These are phyloP conservation scores for Parnassius glacialis DNA, from an alignment of 2,888 invertebrate genomes.

Conservation along the genomic window DNA sequence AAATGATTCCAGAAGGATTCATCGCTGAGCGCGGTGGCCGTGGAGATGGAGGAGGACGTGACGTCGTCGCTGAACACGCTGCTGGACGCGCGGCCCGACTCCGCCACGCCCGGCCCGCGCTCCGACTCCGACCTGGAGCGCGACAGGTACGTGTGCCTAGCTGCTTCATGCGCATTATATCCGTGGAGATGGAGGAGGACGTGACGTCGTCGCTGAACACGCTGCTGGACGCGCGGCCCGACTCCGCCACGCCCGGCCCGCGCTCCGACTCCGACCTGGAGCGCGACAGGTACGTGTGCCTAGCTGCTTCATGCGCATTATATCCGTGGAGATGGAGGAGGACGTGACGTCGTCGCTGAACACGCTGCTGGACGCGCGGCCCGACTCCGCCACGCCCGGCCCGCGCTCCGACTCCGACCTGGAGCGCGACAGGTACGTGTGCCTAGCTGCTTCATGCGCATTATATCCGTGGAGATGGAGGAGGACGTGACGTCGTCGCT, in stretches of 20 bases:
- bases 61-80: constrained; percentile 96
- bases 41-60: constrained; percentile 95
- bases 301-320: too few relatives aligned
- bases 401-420: constrained; percentile 57
- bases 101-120: constrained; percentile 66
- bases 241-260: constrained; percentile 71
- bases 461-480: constrained; percentile 95
- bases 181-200: constrained; percentile 95
- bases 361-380: constrained; percentile 90
- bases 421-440: constrained; percentile 33
- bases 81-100: constrained; percentile 87
- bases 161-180: not conserved
- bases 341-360: constrained; percentile 96
- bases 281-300: constrained; percentile 29
- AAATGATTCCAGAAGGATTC: constrained; percentile 85
- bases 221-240: constrained; percentile 88
- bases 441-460: too few relatives aligned
- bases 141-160: constrained; percentile 44
- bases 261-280: constrained; percentile 59
- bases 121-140: constrained; percentile 57
- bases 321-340: constrained; percentile 95
- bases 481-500: constrained; percentile 96
- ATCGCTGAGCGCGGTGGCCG: constrained; percentile 91
- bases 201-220: constrained; percentile 96
- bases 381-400: constrained; percentile 74